Base-by-base conservation (phyloP, 2,113 vertebrate genomes). In the Otolemur garnettii region DNA sequence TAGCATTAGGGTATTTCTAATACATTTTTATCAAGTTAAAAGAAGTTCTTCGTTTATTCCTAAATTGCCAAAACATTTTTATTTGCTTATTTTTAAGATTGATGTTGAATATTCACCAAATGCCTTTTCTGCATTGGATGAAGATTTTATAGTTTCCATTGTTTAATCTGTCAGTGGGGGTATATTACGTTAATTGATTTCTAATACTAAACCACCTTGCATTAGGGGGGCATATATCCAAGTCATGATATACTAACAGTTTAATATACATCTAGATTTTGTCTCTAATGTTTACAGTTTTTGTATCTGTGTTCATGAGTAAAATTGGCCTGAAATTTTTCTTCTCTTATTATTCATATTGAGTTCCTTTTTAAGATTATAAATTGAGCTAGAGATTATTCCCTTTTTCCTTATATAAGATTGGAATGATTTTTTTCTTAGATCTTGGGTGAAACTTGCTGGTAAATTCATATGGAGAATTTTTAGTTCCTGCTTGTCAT, bases 81-180 rank as follows among this genome's bases (percentile, higher is more conserved):
- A 9, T 81, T 77, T 81, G 19, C 13, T 59, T 86, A 71, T 86
- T 85, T 85, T 93, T 69, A 26, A 45, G 84, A 18, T 78, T 93
- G 80, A 75, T 74, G 7, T 42, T 38, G 28, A 57, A 50, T 74
- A 30, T 50, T 82, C 59, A 91, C 68, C 6, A 69, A 80, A 33
- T n/a, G 6, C 53, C 45, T 55, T 55, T 85, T 38, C 57, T 77
- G 8, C 72, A 77, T 85, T 92, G 33, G 2, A 53, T 15, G 42
- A 84, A 24, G 59, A 75, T 83, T 75, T 64, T 38, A 8, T 66
- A 68, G n/a, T 13, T 86, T 85, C 50, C 35, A 53, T 78, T 13
- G 26, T 78, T 86, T 68, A 68, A 57, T 78, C n/a, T 86, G 28
- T 68, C 26, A 45, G 18, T 87, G 33, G 33, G 33, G 11, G 15